phyloP scores from a whole-genome alignment of 2,888 invertebrate species.

The Lasioglossum lativentre region DNA sequence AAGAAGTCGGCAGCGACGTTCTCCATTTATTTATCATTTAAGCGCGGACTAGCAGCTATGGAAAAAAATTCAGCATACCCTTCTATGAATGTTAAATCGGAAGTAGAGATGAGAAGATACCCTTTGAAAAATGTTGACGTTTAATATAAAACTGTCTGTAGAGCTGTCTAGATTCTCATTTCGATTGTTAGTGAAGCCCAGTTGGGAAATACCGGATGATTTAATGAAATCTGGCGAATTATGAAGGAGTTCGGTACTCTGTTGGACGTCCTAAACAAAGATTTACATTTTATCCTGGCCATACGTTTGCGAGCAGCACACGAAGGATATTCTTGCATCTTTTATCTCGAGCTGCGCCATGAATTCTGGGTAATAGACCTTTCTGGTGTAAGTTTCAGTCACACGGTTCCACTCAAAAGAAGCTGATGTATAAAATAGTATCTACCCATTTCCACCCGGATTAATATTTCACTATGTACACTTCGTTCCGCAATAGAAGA shows the following conservation, averaged over 20 bases:
- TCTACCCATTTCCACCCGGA: background rate
- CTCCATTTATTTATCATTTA: slow-evolving; percentile 29
- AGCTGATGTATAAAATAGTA: slow-evolving; percentile 19
- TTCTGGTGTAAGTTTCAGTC: slow-evolving; percentile 21
- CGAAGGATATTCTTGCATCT: slow-evolving; percentile 47
- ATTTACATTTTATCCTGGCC: slow-evolving; percentile 42
- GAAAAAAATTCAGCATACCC: slow-evolving; percentile 1
- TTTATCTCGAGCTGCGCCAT: slow-evolving; percentile 38
- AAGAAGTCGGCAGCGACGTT: slow-evolving; percentile 21
- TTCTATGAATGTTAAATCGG: background rate
- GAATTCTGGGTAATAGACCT: slow-evolving; percentile 32
- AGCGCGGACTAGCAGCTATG: background rate
- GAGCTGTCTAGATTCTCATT: background rate
- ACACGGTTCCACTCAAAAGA: background rate
- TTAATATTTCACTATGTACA: slow-evolving; percentile 1
- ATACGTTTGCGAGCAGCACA: slow-evolving; percentile 48
- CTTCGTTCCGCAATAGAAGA: background rate
- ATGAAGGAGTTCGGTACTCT: slow-evolving; percentile 30
- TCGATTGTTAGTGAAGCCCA: background rate
- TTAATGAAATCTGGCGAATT: slow-evolving; percentile 27
- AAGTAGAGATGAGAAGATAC: background rate
- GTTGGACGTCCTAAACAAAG: slow-evolving; percentile 25
- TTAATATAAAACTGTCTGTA: background rate
- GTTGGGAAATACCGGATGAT: background rate
- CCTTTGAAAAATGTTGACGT: background rate